Conservation (phyloP, 2,113 vertebrate genomes). For the Vanacampus margaritifer region DNA sequence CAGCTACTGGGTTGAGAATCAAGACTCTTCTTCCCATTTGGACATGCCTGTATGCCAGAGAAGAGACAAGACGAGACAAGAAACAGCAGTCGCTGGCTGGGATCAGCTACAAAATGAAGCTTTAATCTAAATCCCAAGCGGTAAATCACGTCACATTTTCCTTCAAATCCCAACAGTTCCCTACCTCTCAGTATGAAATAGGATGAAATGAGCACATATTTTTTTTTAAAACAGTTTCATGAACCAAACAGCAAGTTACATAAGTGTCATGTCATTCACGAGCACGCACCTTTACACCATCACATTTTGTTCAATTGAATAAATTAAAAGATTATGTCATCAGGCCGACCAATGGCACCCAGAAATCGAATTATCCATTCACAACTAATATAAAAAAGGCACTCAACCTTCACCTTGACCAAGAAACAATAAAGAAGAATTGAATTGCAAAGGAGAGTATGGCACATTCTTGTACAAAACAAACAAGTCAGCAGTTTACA, state of each 20-base stretch:
- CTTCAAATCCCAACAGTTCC: background rate
- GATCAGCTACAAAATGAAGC: background rate
- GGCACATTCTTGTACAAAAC: constrained; percentile 31
- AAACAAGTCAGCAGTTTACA: background rate
- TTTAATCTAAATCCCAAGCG: background rate
- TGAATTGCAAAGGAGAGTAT: constrained; percentile 13
- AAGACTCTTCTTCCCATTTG: no score
- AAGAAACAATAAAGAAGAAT: background rate
- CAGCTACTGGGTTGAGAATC: no score
- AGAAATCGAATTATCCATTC: background rate
- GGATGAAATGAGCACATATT: background rate
- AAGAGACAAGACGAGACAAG: background rate
- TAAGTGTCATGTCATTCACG: background rate
- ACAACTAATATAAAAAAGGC: background rate
- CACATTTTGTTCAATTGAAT: background rate
- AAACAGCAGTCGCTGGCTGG: background rate
- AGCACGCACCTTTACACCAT: background rate
- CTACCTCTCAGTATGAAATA: background rate
- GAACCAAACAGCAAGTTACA: background rate
- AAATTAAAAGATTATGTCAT: background rate
- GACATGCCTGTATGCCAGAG: no score
- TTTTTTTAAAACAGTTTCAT: background rate
- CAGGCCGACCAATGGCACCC: background rate
- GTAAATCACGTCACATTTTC: background rate
- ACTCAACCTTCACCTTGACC: constrained; percentile 1